Evolutionary conservation across 2,888 invertebrate genomes (phyloP), one percentile per base, ranked within the genome.

Genomic region (Germaria angustata): DNA sequence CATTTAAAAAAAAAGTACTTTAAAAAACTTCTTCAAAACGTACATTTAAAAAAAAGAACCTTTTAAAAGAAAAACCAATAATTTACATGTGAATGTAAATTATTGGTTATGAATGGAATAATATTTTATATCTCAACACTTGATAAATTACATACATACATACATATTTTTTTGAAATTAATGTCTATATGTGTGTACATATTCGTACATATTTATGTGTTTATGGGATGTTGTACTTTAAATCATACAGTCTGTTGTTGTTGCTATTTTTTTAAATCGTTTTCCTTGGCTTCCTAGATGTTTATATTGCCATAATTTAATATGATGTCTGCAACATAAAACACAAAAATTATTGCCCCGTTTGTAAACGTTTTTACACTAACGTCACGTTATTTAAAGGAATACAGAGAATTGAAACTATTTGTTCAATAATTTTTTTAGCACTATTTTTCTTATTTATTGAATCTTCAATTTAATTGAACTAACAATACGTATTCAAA

Each of bases 221-320:
- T 5, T 36, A n/a, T 39, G 39, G 7, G 22, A 39, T 9, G n/a
- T 41, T 39, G 24, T 41, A 7, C 20, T 15, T 24, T 41, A 59
- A 59, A 59, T 39, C 59, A 41, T 24, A 39, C 13, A 41, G n/a
- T 24, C 0, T 53, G 13, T 22, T 24, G 7, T 28, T 41, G 24
- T 53, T 49, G 36, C 17, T 22, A 49, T 65, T 49, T 46, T 59
- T 24, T 5, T 28, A 28, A 28, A 57, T 36, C 1, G 57, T 41
- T 41, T 39, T 51, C 17, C 34, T 28, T 28, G 17, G 36, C 13
- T 36, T 53, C 28, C 49, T 34, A 32, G 46, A 39, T 78, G 49
- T 71, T 63, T 78, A 65, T 71, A 55, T 65, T 71, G 36, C 63
- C 65, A 71, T 65, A 78, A 71, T 71, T 71, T 78, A 55, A 71